Conservation (phyloP, 2,888 invertebrate species). For the Himalopsyche anomala region DNA sequence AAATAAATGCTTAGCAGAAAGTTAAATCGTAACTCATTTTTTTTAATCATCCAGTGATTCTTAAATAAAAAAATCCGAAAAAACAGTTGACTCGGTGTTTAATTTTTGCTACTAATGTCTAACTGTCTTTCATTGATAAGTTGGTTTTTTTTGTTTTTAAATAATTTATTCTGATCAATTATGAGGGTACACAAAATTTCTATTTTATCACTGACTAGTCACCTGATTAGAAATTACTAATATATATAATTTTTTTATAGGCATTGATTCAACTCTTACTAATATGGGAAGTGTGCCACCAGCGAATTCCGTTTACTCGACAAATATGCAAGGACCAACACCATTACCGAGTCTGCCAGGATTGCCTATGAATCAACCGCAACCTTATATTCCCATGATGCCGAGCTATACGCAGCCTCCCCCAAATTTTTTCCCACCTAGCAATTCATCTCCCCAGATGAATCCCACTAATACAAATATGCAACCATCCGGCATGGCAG, state of each 20-base stretch:
- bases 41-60: too few relatives aligned
- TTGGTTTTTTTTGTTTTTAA: not conserved
- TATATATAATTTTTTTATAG: constrained; percentile 68
- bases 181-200: too few relatives aligned
- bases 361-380: constrained; percentile 76
- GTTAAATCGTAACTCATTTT: too few relatives aligned
- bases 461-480: constrained; percentile 36
- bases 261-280: constrained; percentile 74
- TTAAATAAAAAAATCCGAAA: too few relatives aligned
- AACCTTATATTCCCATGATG: constrained; percentile 77
- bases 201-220: not conserved
- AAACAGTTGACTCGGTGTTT: too few relatives aligned
- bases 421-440: constrained; percentile 65
- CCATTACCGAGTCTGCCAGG: constrained; percentile 76
- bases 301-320: constrained; percentile 68
- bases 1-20: too few relatives aligned
- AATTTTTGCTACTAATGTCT: too few relatives aligned
- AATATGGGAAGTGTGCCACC: constrained; percentile 75
- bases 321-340: constrained; percentile 76
- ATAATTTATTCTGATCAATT: not conserved
- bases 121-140: too few relatives aligned
- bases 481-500: constrained; percentile 60
- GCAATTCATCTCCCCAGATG: constrained; percentile 36
- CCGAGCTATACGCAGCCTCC: constrained; percentile 72
- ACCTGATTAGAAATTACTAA: not conserved